Base-by-base conservation (phyloP, 2,797 vertebrate species). In the Hippocampus kuda region DNA sequence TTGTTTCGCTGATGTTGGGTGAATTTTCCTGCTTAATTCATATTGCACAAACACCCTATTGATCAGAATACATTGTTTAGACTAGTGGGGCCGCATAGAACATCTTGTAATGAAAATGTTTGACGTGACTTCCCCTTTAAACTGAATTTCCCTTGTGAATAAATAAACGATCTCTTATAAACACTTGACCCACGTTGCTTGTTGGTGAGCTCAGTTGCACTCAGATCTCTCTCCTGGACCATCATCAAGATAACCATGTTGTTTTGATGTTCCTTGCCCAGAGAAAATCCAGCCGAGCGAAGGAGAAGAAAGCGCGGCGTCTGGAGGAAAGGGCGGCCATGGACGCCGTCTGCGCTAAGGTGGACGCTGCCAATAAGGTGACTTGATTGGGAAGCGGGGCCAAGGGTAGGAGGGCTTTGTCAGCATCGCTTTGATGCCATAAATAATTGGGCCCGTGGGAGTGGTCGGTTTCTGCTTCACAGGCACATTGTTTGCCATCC, bases 351-450 rank as follows among this genome's bases (percentile, higher is more conserved):
- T 96, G 93, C 12, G 95, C 94, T 73, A 94, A 94, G 83, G 95
- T 98, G 82, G 95, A 96, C 0, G 92, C 94, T 0, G 96, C 96
- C 80, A 98, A 98, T 87, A 94, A 96, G 92, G 96, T 95, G 75
- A 87, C 53, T 63, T 64, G 9, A 73, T 63, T 41, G 61, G 53
- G 57, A 22, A n/a, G 49, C 2, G 49, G 22, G 62, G 41, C 16
- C 15, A 20, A 42, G 18, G 24, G 20, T 44, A 8, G 34, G 61
- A 63, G 16, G 61, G 61, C 18, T 41, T 24, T 24, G 22, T 46
- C 13, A 41, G 44, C 6, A 2, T 54, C 4, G 44, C 59, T n/a
- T 51, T 65, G 22, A 62, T 66, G 66, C 73, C 71, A 22, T 42
- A 60, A 16, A 15, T 60, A 30, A 60, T 34, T 60, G 57, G 26